Evolutionary conservation across 30 jellyfish, hydroid and myxozoan species (phyloP).

Genomic region (Mastigias papua): DNA sequence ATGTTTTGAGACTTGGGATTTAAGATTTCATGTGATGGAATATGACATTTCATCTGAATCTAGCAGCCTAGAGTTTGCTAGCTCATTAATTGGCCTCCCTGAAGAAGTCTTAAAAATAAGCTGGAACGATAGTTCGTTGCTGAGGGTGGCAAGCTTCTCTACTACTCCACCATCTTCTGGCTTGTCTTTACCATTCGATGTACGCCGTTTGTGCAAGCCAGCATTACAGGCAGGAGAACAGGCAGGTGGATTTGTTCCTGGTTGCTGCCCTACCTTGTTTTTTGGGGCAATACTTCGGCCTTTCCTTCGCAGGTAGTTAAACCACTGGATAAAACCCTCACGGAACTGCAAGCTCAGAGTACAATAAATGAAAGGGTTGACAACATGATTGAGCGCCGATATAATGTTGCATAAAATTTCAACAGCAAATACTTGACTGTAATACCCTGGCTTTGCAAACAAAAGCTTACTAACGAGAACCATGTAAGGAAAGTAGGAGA

Average conservation of each 20-base stretch:
- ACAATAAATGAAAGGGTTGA: slow-evolving; percentile 73
- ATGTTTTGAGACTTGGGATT: no score
- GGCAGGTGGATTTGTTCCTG: background rate
- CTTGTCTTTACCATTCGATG: background rate
- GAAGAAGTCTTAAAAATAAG: background rate
- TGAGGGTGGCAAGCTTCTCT: background rate
- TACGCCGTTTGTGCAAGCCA: background rate
- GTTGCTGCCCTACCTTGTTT: background rate
- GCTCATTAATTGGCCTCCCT: background rate
- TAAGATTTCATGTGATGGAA: no score
- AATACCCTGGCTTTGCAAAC: slow-evolving; percentile 68
- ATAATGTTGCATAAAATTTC: slow-evolving; percentile 51
- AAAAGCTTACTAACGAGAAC: slow-evolving; percentile 42
- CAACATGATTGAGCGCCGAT: slow-evolving; percentile 43
- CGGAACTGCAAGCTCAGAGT: slow-evolving; percentile 75
- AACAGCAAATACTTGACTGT: slow-evolving; percentile 62
- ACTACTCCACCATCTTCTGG: background rate
- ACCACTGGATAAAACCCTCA: slow-evolving; percentile 45
- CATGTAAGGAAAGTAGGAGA: slow-evolving; percentile 71
- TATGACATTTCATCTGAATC: background rate
- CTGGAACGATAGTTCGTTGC: slow-evolving; percentile 1
- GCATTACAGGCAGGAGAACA: no score
- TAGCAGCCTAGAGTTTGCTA: background rate
- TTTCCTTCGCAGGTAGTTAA: slow-evolving; percentile 1
- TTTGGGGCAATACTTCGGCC: background rate